These are phyloP conservation scores for Sinocyclocheilus rhinocerous DNA, from an alignment of 2,113 vertebrate species.

Conservation along the genomic window DNA sequence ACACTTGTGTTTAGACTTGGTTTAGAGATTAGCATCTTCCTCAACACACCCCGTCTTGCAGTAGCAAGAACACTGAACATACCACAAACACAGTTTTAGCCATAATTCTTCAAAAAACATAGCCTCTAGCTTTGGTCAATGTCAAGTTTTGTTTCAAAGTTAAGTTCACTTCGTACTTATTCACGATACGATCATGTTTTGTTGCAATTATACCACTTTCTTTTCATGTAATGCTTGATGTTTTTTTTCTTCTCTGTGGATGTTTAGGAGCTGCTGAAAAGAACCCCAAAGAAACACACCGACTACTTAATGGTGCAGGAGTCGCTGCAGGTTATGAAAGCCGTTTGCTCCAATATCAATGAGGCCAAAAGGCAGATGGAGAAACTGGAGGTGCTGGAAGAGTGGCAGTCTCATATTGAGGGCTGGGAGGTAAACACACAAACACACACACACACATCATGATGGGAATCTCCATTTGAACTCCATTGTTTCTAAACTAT, in stretches of 20 bases:
- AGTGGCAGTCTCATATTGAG: constrained; percentile 98
- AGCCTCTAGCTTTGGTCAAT: not conserved
- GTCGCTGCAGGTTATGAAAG: constrained; percentile 97
- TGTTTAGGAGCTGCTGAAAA: constrained; percentile 91
- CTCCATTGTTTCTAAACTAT: not conserved
- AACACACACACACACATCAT: not conserved
- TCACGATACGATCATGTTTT: not conserved
- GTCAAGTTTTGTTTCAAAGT: not conserved
- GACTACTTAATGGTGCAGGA: constrained; percentile 86
- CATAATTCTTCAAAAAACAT: not conserved
- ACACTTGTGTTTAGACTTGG: constrained; percentile 55
- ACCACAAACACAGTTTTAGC: not conserved
- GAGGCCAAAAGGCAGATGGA: constrained; percentile 99
- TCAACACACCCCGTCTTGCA: constrained; percentile 31
- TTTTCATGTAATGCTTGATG: not conserved
- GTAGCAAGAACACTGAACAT: constrained; percentile 41
- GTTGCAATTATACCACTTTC: not conserved
- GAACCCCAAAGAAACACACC: constrained; percentile 93
- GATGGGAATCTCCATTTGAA: not conserved
- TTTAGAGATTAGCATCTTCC: constrained; percentile 53
- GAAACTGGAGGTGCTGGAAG: constrained; percentile 94
- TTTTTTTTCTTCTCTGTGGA: constrained; percentile 30
- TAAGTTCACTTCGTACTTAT: not conserved
- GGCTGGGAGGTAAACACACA: constrained; percentile 90
- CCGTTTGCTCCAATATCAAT: constrained; percentile 96